Evolutionary conservation across 2,797 vertebrate genomes (phyloP).

Genomic region (Antennarius maculatus): DNA sequence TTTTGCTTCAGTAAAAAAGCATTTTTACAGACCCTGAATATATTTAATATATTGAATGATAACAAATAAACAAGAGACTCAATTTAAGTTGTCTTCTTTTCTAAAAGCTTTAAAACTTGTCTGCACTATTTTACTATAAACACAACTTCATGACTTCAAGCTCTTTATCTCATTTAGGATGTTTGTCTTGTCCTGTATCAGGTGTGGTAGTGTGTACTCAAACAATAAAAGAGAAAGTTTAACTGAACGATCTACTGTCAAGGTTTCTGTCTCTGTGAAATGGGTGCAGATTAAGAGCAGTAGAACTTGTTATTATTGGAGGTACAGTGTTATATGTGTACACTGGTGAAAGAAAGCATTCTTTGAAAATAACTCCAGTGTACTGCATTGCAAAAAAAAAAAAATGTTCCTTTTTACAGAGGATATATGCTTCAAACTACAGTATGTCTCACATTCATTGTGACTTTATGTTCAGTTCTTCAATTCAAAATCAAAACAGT

Average conservation of each 20-base stretch:
- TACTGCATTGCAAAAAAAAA: too few relatives aligned
- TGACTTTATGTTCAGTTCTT: too few relatives aligned
- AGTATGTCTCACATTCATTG: too few relatives aligned
- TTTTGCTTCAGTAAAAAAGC: not conserved
- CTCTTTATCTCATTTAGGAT: conserved; percentile 50
- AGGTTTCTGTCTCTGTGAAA: not conserved
- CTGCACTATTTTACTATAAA: not conserved
- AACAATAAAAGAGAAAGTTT: conserved; percentile 47
- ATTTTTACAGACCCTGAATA: conserved; percentile 1
- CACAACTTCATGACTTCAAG: conserved; percentile 31
- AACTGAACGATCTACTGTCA: not conserved
- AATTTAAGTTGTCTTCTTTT: not conserved
- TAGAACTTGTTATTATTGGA: not conserved
- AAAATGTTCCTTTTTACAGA: too few relatives aligned
- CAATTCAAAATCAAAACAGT: too few relatives aligned
- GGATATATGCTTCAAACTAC: too few relatives aligned
- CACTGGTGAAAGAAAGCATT: not conserved
- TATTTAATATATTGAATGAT: conserved; percentile 10
- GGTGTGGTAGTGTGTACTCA: too few relatives aligned
- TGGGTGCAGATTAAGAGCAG: not conserved
- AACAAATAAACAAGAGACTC: not conserved
- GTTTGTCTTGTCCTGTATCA: not conserved
- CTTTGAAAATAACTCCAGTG: not conserved
- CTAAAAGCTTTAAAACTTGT: conserved; percentile 1
- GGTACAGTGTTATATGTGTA: not conserved